Conservation (phyloP, 2,888 invertebrate genomes). For the Tyria jacobaeae region DNA sequence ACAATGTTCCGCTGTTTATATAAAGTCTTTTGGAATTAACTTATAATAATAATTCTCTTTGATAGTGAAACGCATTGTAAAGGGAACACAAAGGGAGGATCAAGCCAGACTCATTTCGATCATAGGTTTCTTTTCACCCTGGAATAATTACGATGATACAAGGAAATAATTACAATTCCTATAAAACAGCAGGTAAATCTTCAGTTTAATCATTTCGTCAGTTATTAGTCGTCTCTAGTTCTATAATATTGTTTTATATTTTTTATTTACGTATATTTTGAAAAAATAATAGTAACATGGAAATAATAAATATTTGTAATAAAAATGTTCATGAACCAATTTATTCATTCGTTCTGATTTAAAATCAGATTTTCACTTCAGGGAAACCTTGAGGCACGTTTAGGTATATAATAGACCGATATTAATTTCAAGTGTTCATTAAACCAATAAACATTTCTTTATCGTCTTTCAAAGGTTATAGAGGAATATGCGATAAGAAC, state of each 20-base stretch:
- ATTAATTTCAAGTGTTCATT: not conserved
- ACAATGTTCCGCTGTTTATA: conserved; percentile 10
- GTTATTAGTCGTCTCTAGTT: no score
- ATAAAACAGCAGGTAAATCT: no score
- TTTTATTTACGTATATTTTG: no score
- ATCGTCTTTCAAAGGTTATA: conserved; percentile 19
- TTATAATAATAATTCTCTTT: conserved; percentile 3
- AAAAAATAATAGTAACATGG: no score
- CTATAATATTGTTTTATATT: no score
- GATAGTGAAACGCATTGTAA: not conserved
- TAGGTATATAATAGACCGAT: not conserved
- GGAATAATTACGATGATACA: no score
- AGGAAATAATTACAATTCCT: no score
- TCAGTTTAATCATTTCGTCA: no score
- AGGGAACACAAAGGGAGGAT: not conserved
- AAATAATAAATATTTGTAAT: no score
- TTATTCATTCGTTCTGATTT: not conserved
- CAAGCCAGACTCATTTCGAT: not conserved
- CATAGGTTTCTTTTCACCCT: not conserved
- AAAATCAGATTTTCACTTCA: not conserved
- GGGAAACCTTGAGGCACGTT: not conserved
- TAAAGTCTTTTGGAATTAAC: conserved; percentile 6
- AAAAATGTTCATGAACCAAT: not conserved
- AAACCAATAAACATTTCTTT: conserved; percentile 25
- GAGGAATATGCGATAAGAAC: conserved; percentile 27